Percentiles rank a stretch among this genome's conserved stretches.
Conservation (phyloP, 2,888 invertebrate species). For the Clivina fossor region DNA sequence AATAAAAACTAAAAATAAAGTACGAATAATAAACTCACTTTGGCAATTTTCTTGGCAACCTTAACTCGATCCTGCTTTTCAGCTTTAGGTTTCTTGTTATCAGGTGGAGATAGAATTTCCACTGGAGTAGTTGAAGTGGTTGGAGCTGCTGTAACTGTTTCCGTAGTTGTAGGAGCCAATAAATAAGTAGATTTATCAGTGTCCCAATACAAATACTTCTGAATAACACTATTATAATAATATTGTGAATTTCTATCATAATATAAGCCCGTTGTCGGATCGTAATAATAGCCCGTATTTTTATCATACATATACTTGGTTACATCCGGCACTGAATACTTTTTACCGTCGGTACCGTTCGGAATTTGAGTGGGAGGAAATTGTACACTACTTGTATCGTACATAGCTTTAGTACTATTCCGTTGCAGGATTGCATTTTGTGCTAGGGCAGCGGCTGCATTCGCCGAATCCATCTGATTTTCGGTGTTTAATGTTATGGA, state of each 20-base stretch:
- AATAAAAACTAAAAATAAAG: not conserved
- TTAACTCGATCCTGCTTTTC: constrained; percentile 92
- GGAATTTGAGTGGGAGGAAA: constrained; percentile 55
- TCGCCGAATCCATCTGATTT: constrained; percentile 72
- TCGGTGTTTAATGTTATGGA: constrained; percentile 55
- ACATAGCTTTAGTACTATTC: constrained; percentile 54
- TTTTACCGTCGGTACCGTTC: constrained; percentile 66
- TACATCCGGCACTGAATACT: constrained; percentile 80
- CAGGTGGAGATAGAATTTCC: constrained; percentile 42
- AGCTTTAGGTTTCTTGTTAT: constrained; percentile 69
- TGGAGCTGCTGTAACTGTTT: constrained; percentile 44
- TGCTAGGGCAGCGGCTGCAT: constrained; percentile 87
- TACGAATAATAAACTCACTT: constrained; percentile 54
- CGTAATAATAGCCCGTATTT: constrained; percentile 94
- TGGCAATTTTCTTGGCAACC: constrained; percentile 96
- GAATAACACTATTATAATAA: constrained; percentile 90
- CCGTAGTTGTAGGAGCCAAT: constrained; percentile 53
- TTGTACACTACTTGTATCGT: constrained; percentile 47
- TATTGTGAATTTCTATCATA: constrained; percentile 96
- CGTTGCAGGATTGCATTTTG: constrained; percentile 79
- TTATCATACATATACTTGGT: constrained; percentile 92
- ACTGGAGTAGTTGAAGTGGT: constrained; percentile 40
- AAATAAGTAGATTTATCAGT: constrained; percentile 66
- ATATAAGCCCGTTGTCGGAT: constrained; percentile 88
- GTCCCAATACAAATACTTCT: constrained; percentile 96